Evolutionary conservation across 2,797 vertebrate species (phyloP), one percentile per base, ranked within the genome.

Genomic region (Nannoperca obscura): DNA sequence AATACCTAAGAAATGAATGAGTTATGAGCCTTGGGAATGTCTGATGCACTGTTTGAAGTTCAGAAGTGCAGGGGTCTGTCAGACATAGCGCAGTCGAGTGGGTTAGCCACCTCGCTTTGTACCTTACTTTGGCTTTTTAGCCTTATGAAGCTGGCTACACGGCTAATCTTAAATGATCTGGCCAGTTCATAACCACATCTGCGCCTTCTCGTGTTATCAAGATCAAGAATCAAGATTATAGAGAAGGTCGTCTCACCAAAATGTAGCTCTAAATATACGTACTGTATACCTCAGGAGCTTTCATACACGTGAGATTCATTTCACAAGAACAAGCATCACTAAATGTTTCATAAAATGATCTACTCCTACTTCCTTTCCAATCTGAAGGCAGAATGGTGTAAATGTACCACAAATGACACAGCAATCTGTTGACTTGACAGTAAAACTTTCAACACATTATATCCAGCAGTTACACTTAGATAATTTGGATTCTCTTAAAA

Each of bases 1-100:
- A 88, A 91, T 88, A 86, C 74, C 78, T 81, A 62, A 88, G 76
- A 87, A 80, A 88, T 88, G 58, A 90, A 90, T 88, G 55, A 86
- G 86, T 86, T 78, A 88, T 88, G 82, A 90, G 83, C 61, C 55
- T 15, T 49, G 70, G 76, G 73, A 83, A 55, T 75, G 88, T 89
- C 73, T 90, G 73, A 71, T 30, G 32, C 49, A 9, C 15, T 52
- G 80, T 86, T 91, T 90, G 78, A 88, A 89, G 85, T 83, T 88
- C 62, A 80, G 55, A 81, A 49, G 61, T 76, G 15, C 64, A 74
- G 50, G 27, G 71, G 61, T 89, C 76, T 83, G 50, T 78, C 82
- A 84, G 76, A 84, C 54, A 49, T 62, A 76, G 61, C 5, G n/a
- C 63, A 78, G 61, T 79, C 61, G 72, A 86, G 62, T 32, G 53